Conservation (phyloP, 2,888 invertebrate genomes). For the Celastrina argiolus region DNA sequence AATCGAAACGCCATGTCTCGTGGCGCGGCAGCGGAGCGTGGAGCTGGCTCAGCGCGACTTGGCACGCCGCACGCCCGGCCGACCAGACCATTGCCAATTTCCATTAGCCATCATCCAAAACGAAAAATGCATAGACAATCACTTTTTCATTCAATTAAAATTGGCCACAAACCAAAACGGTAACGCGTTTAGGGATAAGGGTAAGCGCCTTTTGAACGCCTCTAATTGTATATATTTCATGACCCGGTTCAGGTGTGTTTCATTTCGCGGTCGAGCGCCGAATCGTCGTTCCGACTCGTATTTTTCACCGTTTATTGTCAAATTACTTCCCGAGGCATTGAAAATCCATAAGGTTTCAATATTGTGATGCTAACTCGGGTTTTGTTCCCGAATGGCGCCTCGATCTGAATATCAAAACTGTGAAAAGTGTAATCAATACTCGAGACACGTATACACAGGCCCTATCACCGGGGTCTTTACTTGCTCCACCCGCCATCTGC, state of each 20-base stretch:
- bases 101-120: constrained; percentile 78
- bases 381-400: constrained; percentile 71
- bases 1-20: constrained; percentile 73
- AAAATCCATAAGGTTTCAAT: constrained; percentile 78
- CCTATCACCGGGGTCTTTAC: constrained; percentile 77
- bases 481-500: constrained; percentile 74
- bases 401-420: constrained; percentile 77
- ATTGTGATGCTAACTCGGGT: constrained; percentile 71
- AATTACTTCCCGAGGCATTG: constrained; percentile 63
- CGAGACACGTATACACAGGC: constrained; percentile 74
- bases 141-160: constrained; percentile 78
- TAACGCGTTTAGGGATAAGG: constrained; percentile 37
- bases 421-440: constrained; percentile 72
- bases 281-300: constrained; percentile 26
- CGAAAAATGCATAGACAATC: constrained; percentile 76
- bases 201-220: constrained; percentile 35
- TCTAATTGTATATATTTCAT: constrained; percentile 33
- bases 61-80: constrained; percentile 70
- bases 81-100: constrained; percentile 75
- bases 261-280: constrained; percentile 28
- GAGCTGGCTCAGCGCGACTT: constrained; percentile 75
- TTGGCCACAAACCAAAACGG: constrained; percentile 60
- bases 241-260: constrained; percentile 35
- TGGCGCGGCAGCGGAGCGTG: constrained; percentile 65
- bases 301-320: constrained; percentile 53